Percentiles rank a stretch among this genome's conserved stretches.
Conservation (phyloP, 2,113 vertebrate genomes). For the Antigone vipio region DNA sequence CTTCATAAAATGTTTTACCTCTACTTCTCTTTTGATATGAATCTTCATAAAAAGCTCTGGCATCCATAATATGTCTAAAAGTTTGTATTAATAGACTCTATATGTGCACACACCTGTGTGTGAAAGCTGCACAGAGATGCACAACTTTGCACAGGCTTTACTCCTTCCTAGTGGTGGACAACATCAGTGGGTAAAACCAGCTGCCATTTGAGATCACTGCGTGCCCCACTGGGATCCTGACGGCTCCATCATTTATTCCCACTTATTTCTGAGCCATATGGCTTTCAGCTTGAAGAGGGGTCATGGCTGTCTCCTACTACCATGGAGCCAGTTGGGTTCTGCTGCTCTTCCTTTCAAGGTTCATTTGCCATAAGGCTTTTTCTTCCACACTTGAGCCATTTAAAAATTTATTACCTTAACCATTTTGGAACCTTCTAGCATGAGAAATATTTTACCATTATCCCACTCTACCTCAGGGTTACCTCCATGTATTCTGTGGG, state of each 20-base stretch:
- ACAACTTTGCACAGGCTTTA: background rate
- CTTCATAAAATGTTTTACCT: background rate
- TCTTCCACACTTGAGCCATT: background rate
- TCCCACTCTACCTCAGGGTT: background rate
- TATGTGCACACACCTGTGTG: fast-evolving
- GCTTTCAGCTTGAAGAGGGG: background rate
- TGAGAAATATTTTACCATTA: background rate
- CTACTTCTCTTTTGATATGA: background rate
- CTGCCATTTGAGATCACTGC: background rate
- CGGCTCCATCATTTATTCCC: background rate
- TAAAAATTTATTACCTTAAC: background rate
- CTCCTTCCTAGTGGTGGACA: background rate
- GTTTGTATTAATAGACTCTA: background rate
- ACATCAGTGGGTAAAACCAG: background rate
- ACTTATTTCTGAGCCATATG: background rate
- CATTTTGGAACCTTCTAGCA: background rate
- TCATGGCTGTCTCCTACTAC: background rate
- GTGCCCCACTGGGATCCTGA: background rate
- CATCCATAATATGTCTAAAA: background rate
- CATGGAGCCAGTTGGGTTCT: background rate
- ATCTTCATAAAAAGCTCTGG: background rate
- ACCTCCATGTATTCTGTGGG: background rate
- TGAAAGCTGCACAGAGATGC: background rate
- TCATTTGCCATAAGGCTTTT: background rate
- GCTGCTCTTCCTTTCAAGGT: background rate